A percentile compares a stretch with the other conserved stretches of the same genome.
phyloP scores from a whole-genome alignment of 2,888 invertebrate species.

The Schizotus pectinicornis region DNA sequence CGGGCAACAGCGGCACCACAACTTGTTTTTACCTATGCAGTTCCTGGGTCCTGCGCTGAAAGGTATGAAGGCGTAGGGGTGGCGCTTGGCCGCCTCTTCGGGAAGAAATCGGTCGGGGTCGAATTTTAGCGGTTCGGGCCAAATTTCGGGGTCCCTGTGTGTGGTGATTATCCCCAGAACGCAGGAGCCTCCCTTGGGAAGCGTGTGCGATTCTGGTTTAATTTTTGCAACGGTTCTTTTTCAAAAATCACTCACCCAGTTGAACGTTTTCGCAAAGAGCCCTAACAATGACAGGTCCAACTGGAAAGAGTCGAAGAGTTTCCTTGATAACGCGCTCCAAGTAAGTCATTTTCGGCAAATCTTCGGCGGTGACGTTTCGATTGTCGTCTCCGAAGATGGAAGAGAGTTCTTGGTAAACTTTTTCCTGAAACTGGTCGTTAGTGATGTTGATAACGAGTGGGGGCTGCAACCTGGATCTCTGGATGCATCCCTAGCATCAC shows the following conservation, averaged over 20 bases:
- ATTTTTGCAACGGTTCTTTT: no score
- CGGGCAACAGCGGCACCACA: no score
- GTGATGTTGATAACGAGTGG: background rate
- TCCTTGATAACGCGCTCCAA: slow-evolving; percentile 42
- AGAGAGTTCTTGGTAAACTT: slow-evolving; percentile 37
- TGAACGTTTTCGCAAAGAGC: slow-evolving; percentile 28
- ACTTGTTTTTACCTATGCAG: slow-evolving; percentile 63
- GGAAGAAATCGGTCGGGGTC: slow-evolving; percentile 66
- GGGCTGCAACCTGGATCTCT: slow-evolving; percentile 43
- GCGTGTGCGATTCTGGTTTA: no score
- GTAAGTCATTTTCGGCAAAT: slow-evolving; percentile 36
- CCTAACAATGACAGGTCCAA: slow-evolving; percentile 30
- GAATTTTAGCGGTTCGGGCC: slow-evolving; percentile 65
- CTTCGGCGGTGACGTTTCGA: slow-evolving; percentile 19
- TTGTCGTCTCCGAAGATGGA: slow-evolving; percentile 29
- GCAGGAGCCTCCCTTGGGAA: background rate
- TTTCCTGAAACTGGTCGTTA: slow-evolving; percentile 32
- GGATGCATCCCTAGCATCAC: slow-evolving; percentile 41
- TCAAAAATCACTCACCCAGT: no score
- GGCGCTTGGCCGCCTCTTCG: slow-evolving; percentile 57
- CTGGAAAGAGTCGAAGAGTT: slow-evolving; percentile 40
- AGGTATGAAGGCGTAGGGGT: slow-evolving; percentile 61
- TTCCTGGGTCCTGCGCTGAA: slow-evolving; percentile 61
- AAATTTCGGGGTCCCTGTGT: slow-evolving; percentile 60
- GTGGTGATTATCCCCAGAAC: slow-evolving; percentile 58